A percentile compares a stretch with the other conserved stretches of the same genome.
Evolutionary conservation across 2,113 vertebrate genomes (phyloP).

Genomic region (Ancistrus triradiatus): DNA sequence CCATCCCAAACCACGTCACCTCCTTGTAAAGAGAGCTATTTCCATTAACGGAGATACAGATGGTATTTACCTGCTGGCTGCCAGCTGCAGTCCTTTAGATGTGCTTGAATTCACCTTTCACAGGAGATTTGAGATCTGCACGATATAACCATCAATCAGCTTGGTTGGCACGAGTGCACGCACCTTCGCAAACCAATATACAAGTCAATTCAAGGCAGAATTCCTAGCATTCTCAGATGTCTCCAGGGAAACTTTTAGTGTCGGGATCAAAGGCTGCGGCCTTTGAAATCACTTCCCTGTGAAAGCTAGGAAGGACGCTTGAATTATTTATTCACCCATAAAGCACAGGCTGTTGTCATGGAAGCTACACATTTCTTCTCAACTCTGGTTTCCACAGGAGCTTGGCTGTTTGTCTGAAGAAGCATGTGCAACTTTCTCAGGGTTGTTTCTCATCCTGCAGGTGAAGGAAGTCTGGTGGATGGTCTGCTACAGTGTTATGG

Average conservation of each 20-base stretch:
- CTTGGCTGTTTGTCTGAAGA: background rate
- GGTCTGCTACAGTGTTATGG: constrained; percentile 3
- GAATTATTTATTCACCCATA: constrained; percentile 24
- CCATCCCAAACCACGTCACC: too few relatives aligned
- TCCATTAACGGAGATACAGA: too few relatives aligned
- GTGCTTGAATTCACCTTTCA: too few relatives aligned
- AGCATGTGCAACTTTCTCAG: background rate
- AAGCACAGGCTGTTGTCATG: background rate
- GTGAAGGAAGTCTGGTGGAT: too few relatives aligned
- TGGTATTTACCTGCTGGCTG: too few relatives aligned
- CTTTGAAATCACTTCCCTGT: constrained; percentile 1
- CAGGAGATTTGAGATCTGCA: too few relatives aligned
- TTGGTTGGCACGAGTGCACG: too few relatives aligned
- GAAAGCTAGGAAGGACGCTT: background rate
- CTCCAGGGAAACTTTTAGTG: constrained; percentile 1
- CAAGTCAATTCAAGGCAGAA: background rate
- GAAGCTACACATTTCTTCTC: constrained; percentile 1
- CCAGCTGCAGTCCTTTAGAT: too few relatives aligned
- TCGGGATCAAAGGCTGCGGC: background rate
- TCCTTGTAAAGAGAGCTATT: too few relatives aligned
- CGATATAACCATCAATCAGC: too few relatives aligned
- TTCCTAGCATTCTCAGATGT: constrained; percentile 1
- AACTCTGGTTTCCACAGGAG: constrained; percentile 8
- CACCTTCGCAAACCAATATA: too few relatives aligned
- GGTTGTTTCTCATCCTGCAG: background rate